Conservation (phyloP, 92 coral and sea anemone genomes). For the Siderastrea siderea region DNA sequence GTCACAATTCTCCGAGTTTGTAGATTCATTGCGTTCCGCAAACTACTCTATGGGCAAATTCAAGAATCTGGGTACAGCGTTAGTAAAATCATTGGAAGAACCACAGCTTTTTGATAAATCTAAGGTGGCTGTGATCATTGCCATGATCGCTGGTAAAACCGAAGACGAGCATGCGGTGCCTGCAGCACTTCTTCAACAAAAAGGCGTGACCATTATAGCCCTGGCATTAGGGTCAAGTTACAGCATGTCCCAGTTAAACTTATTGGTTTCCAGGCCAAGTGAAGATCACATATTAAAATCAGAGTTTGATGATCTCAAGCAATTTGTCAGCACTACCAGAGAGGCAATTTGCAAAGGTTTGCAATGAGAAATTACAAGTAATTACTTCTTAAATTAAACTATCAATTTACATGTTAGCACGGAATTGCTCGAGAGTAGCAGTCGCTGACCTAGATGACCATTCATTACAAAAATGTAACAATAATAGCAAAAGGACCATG, state of each 20-base stretch:
- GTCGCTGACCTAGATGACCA: too few species aligned
- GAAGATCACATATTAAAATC: constrained; percentile 1
- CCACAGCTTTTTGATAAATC: neutral
- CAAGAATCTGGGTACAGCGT: constrained; percentile 17
- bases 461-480: too few species aligned
- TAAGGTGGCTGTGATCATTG: constrained; percentile 8
- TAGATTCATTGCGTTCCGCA: neutral
- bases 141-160: constrained; percentile 26
- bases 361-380: neutral
- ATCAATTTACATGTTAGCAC: too few species aligned
- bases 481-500: too few species aligned
- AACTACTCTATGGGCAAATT: constrained; percentile 8
- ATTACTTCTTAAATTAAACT: too few species aligned
- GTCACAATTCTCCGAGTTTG: constrained; percentile 11
- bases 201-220: constrained; percentile 13
- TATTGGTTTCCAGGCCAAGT: constrained; percentile 14
- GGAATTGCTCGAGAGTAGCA: too few species aligned
- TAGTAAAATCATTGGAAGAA: constrained; percentile 1
- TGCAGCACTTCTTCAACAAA: constrained; percentile 3
- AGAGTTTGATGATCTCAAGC: constrained; percentile 10
- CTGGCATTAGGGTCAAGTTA: constrained; percentile 4
- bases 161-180: constrained; percentile 36
- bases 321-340: neutral
- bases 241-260: constrained; percentile 19
- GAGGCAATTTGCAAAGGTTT: constrained; percentile 24